Evolutionary conservation across 2,113 vertebrate species (phyloP), one percentile per base, ranked within the genome.

Genomic region (Brachyistius frenatus): DNA sequence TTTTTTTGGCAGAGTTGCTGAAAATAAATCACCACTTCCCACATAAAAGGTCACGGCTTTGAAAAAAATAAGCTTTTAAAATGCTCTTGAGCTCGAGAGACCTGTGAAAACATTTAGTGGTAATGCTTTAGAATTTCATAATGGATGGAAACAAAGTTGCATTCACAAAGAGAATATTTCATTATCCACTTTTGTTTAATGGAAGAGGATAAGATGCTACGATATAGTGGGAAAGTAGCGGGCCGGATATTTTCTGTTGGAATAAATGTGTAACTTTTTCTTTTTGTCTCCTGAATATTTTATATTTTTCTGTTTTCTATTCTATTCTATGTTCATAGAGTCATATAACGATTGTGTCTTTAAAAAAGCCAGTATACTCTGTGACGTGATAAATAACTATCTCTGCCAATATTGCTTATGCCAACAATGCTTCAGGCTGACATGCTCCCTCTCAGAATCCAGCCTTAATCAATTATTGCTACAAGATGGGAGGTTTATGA

Each of bases 41-140:
- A 60, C n/a, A 47, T 61, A 36, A 79, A 78, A 82, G 67, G 64
- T 79, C 80, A 66, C 0, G 2, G 54, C 52, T 66, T 73, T 56
- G 41, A 8, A 50, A 50, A 58, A 53, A 65, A 9, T 53, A n/a
- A 35, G 44, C 39, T 62, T 62, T 76, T 58, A 76, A 76, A 75
- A 76, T 44, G 39, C 53, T 66, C 31, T 61, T 41, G 35, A 80
- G 32, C 57, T n/a, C 11, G 41, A 68, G 9, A 33, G 57, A 41
- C 33, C 23, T 16, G 7, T 9, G 7, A 46, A 11, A 44, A 44
- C 41, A 61, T 75, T 35, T 16, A 65, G 56, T 53, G 30, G 54
- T 31, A 44, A 58, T 2, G 3, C 50, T 74, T 64, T 32, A 33
- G 3, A 55, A 65, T 47, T 66, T 47, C 2, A 56, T 66, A 67